Evolutionary conservation across 2,113 vertebrate genomes (phyloP), one percentile per base, ranked within the genome.

Genomic region (Charadrius vociferus): DNA sequence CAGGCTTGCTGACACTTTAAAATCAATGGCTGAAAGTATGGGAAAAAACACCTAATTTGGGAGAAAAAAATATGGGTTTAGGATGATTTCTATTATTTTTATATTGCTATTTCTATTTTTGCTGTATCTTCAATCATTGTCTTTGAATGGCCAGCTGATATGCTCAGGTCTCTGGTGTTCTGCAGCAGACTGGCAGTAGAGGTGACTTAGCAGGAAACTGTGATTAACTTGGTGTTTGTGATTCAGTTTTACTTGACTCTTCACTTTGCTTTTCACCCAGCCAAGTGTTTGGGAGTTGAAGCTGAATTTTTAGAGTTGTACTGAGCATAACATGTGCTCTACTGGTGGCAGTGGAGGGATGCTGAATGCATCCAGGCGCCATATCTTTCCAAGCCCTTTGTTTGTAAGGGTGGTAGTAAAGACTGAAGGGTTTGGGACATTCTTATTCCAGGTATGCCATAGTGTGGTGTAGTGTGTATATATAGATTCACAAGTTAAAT

Each of bases 281-380:
- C 91, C 75, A 81, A 91, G 63, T 88, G 72, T 59, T 71, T 96
- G 95, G 78, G 83, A 97, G 71, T 74, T 81, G 86, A 86, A 93
- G 68, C 92, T 86, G 90, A 82, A 92, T 97, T 95, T 90, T 84
- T 84, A 86, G 91, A 95, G 79, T 53, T 81, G 43, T 73, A 82
- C 59, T 82, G 79, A 96, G 95, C 62, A 77, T 68, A 79, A 43
- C 55, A 62, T 1, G 7, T 23, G 68, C 74, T 96, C 90, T 95
- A 34, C 43, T 97, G 74, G 47, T 21, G n/a, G 90, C 89, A 79
- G 52, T 36, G 79, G 67, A 85, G 66, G 8, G 20, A 87, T 67
- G 80, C 94, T 88, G 95, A 94, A 88, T 47, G 94, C 82, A 71
- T 92, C 34, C 88, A 67, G 62, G 87, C 32, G n/a, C 84, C 53